phyloP scores from a whole-genome alignment of 2,113 vertebrate species.

The Callospermophilus lateralis region DNA sequence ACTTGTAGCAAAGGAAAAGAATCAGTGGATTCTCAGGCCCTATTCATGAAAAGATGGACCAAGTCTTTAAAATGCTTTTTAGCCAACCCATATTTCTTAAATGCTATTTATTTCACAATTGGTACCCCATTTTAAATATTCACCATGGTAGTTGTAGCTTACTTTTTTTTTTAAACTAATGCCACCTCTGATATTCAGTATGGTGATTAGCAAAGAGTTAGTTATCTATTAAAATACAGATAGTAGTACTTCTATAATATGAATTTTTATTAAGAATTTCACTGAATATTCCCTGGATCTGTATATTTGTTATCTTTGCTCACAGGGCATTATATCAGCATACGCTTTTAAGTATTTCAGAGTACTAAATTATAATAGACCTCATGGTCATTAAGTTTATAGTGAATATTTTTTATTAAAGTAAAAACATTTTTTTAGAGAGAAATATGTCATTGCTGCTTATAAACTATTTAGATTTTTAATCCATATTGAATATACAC shows the following conservation, averaged over 20 bases:
- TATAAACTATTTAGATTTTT: slow-evolving; percentile 36
- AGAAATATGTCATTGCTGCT: slow-evolving; percentile 13
- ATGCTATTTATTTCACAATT: slow-evolving; percentile 21
- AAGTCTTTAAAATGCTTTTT: slow-evolving; percentile 17
- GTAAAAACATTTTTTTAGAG: slow-evolving; percentile 53
- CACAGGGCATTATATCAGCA: background rate
- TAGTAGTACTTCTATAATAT: background rate
- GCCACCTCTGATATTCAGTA: background rate
- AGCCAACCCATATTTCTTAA: background rate
- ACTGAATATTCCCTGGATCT: background rate
- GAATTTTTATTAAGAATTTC: background rate
- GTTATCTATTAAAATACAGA: background rate
- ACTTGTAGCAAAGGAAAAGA: background rate
- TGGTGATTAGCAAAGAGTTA: background rate
- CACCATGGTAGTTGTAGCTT: background rate
- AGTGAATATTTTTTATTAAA: background rate
- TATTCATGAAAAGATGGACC: background rate
- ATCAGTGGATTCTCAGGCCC: background rate
- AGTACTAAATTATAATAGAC: background rate
- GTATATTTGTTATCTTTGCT: background rate
- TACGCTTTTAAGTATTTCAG: slow-evolving; percentile 40
- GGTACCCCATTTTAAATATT: background rate
- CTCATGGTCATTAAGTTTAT: background rate
- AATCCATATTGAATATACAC: background rate
- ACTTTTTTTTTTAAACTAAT: background rate